phyloP scores from a whole-genome alignment of 2,113 vertebrate species.

The Notarius lentiginosus region DNA sequence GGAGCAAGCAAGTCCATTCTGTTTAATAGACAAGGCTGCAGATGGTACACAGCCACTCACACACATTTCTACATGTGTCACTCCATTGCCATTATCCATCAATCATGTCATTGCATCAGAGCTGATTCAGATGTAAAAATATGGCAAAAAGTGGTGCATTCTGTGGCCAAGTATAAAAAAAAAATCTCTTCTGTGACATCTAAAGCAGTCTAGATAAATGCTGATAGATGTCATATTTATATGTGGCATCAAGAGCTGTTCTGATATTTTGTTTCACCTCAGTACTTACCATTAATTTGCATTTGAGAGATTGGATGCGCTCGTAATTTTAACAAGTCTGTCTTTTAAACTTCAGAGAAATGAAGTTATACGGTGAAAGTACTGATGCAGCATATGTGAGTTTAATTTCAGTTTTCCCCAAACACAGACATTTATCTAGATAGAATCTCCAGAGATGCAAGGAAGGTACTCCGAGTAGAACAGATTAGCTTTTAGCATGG shows the following conservation, averaged over 20 bases:
- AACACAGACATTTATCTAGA: slow-evolving; percentile 47
- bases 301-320: slow-evolving; percentile 19
- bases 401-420: slow-evolving; percentile 37
- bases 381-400: background rate
- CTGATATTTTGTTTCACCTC: slow-evolving; percentile 1
- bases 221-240: slow-evolving; percentile 23
- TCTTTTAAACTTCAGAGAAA: slow-evolving; percentile 14
- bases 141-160: slow-evolving; percentile 29
- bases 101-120: slow-evolving; percentile 64
- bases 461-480: slow-evolving; percentile 21
- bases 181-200: slow-evolving; percentile 30
- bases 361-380: background rate
- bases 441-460: slow-evolving; percentile 34
- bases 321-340: background rate
- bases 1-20: slow-evolving; percentile 39
- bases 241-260: slow-evolving; percentile 29
- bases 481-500: slow-evolving; percentile 41
- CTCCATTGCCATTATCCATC: slow-evolving; percentile 56
- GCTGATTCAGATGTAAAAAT: slow-evolving; percentile 58
- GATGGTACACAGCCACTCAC: slow-evolving; percentile 62
- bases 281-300: slow-evolving; percentile 18
- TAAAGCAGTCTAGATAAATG: slow-evolving; percentile 22
- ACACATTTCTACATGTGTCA: slow-evolving; percentile 59
- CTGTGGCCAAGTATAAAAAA: slow-evolving; percentile 32
- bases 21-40: slow-evolving; percentile 57